phyloP scores from a whole-genome alignment of 2,888 invertebrate genomes.

The Stenichneumon culpator region DNA sequence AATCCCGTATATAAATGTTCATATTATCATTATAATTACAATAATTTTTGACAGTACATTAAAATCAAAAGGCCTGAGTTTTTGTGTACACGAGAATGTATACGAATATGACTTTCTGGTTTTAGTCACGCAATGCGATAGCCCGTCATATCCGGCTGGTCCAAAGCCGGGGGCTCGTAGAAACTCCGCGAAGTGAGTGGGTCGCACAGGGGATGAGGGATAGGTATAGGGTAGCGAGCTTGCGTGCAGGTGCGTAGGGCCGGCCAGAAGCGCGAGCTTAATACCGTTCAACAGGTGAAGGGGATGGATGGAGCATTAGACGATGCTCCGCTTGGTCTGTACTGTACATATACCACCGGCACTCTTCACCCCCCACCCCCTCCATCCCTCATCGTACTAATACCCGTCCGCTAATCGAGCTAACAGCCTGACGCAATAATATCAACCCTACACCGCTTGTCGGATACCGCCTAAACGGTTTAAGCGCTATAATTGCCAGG shows the following conservation, averaged over 20 bases:
- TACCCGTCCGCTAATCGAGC: slow-evolving; percentile 78
- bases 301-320: slow-evolving; percentile 80
- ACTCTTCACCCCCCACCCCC: neutral
- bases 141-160: neutral
- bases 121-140: neutral
- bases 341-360: slow-evolving; percentile 70
- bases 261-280: slow-evolving; percentile 47
- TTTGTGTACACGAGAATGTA: no score
- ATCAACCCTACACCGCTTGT: slow-evolving; percentile 72
- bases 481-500: slow-evolving; percentile 79
- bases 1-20: no score
- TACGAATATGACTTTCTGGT: no score
- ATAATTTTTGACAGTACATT: no score
- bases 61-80: no score
- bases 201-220: slow-evolving; percentile 47
- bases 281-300: slow-evolving; percentile 83
- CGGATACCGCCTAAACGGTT: slow-evolving; percentile 75
- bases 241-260: slow-evolving; percentile 74
- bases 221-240: slow-evolving; percentile 72
- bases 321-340: slow-evolving; percentile 51
- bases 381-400: slow-evolving; percentile 73
- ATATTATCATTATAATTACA: no score
- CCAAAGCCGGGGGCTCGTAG: slow-evolving; percentile 26
- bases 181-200: slow-evolving; percentile 34
- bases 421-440: slow-evolving; percentile 80